These are phyloP conservation scores for Benitochromis conjunctus DNA, from an alignment of 2,113 vertebrate species.

Conservation along the genomic window DNA sequence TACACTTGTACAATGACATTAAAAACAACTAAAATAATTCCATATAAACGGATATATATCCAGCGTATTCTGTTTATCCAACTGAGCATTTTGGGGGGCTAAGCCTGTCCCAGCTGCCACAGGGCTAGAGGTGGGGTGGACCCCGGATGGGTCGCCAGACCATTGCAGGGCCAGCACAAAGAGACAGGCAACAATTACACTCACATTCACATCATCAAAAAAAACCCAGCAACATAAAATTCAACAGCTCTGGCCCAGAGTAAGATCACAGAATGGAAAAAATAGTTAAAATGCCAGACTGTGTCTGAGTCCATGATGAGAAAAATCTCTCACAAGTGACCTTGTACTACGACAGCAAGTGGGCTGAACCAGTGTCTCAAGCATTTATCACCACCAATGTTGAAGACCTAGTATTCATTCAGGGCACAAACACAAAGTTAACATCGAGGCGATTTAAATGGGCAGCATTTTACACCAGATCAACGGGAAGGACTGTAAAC, in stretches of 20 bases:
- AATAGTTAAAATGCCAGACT: background rate
- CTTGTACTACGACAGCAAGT: slow-evolving; percentile 2
- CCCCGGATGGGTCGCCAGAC: background rate
- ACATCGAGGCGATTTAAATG: background rate
- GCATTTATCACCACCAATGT: slow-evolving; percentile 17
- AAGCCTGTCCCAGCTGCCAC: background rate
- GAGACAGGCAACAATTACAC: background rate
- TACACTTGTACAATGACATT: background rate
- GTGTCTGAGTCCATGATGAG: background rate
- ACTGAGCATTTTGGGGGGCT: fast-evolving
- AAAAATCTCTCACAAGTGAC: background rate
- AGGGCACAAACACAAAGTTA: background rate
- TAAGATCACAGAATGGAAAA: background rate
- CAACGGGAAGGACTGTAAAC: background rate
- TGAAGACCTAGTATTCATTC: background rate
- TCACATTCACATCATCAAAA: background rate
- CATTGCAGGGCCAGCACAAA: background rate
- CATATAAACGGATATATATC: background rate
- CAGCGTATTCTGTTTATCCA: background rate
- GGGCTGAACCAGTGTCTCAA: background rate
- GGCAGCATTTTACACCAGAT: background rate
- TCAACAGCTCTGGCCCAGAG: background rate
- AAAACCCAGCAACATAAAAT: background rate
- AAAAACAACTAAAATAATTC: background rate
- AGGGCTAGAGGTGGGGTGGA: background rate